Evolutionary conservation across 2,797 vertebrate species (phyloP).

Genomic region (Sphenodon punctatus): DNA sequence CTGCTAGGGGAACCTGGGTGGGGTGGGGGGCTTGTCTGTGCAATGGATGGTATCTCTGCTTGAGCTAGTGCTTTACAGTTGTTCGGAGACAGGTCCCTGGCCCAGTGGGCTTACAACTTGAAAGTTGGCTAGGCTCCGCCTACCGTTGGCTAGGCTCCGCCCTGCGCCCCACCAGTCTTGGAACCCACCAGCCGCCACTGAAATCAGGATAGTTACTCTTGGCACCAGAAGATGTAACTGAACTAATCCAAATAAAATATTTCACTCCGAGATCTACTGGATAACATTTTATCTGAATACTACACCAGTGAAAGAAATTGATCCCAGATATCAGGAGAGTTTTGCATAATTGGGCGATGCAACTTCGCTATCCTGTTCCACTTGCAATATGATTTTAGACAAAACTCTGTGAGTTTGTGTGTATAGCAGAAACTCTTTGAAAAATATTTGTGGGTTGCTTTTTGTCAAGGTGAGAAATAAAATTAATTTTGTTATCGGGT

Average conservation of each 20-base stretch:
- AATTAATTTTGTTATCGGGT: neutral
- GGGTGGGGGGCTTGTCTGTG: no score
- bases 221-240: conserved; percentile 61
- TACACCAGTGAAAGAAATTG: conserved; percentile 12
- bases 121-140: no score
- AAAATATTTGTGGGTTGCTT: conserved; percentile 40
- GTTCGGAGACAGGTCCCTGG: no score
- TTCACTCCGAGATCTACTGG: conserved; percentile 56
- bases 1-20: no score
- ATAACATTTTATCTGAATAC: conserved; percentile 61
- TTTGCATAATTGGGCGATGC: no score
- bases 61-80: no score
- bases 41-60: no score
- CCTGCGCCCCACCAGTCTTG: no score
- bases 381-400: conserved; percentile 57
- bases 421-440: conserved; percentile 20
- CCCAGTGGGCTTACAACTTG: no score
- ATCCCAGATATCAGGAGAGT: conserved; percentile 30
- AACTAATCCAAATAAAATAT: conserved; percentile 72
- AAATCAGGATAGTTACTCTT: conserved; percentile 61
- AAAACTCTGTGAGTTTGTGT: conserved; percentile 21
- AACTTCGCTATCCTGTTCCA: conserved; percentile 45
- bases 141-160: no score
- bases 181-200: no score
- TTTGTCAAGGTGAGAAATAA: conserved; percentile 31